A percentile compares a stretch with the other conserved stretches of the same genome.
phyloP scores from a whole-genome alignment of 2,888 invertebrate species.

The Orthosia cruda region DNA sequence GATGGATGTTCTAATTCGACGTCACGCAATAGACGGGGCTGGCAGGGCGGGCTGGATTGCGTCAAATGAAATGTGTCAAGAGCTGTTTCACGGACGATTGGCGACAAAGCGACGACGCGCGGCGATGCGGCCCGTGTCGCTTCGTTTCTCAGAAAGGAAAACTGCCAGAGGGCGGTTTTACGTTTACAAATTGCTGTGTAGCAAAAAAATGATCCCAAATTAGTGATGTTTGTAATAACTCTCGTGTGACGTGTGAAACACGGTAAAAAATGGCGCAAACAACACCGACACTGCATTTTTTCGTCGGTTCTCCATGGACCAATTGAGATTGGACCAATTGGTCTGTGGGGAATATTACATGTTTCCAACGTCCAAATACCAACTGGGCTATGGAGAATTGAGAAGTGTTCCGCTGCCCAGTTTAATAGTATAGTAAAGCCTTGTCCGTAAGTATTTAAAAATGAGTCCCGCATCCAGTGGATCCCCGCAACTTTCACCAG shows the following conservation, averaged over 20 bases:
- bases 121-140: constrained; percentile 61
- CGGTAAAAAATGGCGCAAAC: neutral
- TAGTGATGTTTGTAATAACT: constrained; percentile 29
- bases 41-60: constrained; percentile 74
- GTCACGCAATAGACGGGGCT: constrained; percentile 73
- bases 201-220: constrained; percentile 56
- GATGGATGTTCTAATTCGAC: constrained; percentile 78
- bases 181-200: constrained; percentile 65
- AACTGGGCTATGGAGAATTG: too few relatives aligned
- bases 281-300: neutral
- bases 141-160: constrained; percentile 73
- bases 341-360: too few relatives aligned
- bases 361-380: too few relatives aligned
- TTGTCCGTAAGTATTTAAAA: too few relatives aligned
- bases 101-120: constrained; percentile 72
- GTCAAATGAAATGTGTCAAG: constrained; percentile 89
- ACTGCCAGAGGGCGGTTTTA: constrained; percentile 61
- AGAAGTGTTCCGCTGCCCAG: too few relatives aligned
- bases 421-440: too few relatives aligned
- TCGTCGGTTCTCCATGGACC: too few relatives aligned
- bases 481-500: too few relatives aligned
- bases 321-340: too few relatives aligned
- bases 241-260: constrained; percentile 6
- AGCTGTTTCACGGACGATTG: constrained; percentile 89
- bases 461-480: too few relatives aligned